A percentile compares a stretch with the other conserved stretches of the same genome.
Conservation (phyloP, 2,113 vertebrate genomes). For the Stegastes partitus region DNA sequence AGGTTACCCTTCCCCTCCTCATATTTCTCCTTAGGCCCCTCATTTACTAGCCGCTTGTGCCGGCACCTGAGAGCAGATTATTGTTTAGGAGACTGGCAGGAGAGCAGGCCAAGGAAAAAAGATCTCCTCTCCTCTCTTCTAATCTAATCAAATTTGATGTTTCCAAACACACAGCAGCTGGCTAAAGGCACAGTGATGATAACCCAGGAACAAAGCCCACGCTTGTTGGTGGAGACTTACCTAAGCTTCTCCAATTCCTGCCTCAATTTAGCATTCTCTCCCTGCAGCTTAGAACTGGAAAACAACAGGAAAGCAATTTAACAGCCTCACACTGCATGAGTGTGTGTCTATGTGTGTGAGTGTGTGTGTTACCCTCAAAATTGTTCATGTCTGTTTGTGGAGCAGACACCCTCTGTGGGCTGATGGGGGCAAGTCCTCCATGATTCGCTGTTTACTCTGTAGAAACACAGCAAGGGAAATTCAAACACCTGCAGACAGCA, state of each 20-base stretch:
- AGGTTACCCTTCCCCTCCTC: constrained; percentile 78
- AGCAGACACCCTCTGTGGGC: constrained; percentile 24
- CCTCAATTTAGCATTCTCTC: constrained; percentile 80
- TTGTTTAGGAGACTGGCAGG: constrained; percentile 71
- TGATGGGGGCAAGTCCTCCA: constrained; percentile 35
- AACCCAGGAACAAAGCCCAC: constrained; percentile 66
- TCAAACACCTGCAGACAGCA: constrained; percentile 30
- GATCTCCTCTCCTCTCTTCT: constrained; percentile 69
- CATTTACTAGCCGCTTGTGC: constrained; percentile 73
- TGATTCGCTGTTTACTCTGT: constrained; percentile 27
- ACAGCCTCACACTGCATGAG: constrained; percentile 12
- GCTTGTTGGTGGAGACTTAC: constrained; percentile 71
- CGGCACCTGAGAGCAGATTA: constrained; percentile 75
- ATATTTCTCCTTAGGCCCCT: constrained; percentile 76
- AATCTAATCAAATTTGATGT: constrained; percentile 80
- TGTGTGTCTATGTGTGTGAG: constrained; percentile 20
- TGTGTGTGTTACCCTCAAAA: constrained; percentile 27
- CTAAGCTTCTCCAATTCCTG: constrained; percentile 82
- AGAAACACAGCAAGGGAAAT: constrained; percentile 36
- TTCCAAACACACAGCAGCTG: constrained; percentile 77
- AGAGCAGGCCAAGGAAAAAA: constrained; percentile 70
- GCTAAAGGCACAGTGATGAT: constrained; percentile 68
- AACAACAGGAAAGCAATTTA: constrained; percentile 69
- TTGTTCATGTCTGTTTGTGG: constrained; percentile 16
- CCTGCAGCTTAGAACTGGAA: constrained; percentile 76